Evolutionary conservation across 2,797 vertebrate genomes (phyloP), one percentile per base, ranked within the genome.

Genomic region (Gephyroberyx darwinii): DNA sequence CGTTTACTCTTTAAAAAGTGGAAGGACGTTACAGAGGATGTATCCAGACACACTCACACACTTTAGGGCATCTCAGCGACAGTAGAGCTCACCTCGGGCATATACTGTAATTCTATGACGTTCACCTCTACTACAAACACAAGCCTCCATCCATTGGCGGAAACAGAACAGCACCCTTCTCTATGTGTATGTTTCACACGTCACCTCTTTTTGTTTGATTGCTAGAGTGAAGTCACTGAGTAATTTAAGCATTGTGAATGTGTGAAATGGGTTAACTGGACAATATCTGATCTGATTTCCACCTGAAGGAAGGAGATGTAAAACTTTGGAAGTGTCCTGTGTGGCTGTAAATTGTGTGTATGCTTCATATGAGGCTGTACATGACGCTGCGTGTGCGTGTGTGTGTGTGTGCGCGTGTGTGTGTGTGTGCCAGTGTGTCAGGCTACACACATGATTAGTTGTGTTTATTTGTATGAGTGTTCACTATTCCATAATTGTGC

Each of bases 401-500:
- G 69, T 22, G 67, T 43, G 54, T 13, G 53, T 39, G 67, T 66
- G 55, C 13, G 71, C 16, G 56, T 19, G 69, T 35, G 62, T 41
- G 64, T 33, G 64, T 43, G 57, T 53, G 61, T 60, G 58, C 61
- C 48, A 65, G 85, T 89, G 88, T 88, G 84, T 83, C 84, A 78
- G 88, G 82, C 83, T 87, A 88, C 90, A 89, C 89, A 91, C 87
- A 82, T 61, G 70, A 78, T 67, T 85, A 78, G 51, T 53, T 89
- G 78, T 86, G 85, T 90, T 89, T 88, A 84, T 85, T 83, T 90
- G 84, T 89, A 66, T 54, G 72, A 88, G 80, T 90, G 84, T 90
- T 92, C 89, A 91, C 79, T 85, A 78, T 90, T 93, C 84, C 82
- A 91, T 88, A 87, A 86, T 80, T 94, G 92, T 93, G 88, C 78